These are phyloP conservation scores for Pantherophis guttatus DNA, from an alignment of 2,113 vertebrate species.

Conservation along the genomic window DNA sequence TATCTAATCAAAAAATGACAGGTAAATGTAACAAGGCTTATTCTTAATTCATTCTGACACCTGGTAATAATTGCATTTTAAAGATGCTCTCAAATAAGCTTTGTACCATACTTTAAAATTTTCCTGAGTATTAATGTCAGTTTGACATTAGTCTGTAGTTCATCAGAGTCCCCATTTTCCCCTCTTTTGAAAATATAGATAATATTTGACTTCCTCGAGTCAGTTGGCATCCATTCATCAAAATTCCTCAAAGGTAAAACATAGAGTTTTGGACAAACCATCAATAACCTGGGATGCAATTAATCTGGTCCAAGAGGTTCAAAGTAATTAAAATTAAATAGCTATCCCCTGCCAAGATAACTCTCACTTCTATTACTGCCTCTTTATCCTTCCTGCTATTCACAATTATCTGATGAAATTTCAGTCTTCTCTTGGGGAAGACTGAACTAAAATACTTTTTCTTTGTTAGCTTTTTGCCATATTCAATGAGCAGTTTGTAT, in stretches of 20 bases:
- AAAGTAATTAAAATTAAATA: neutral
- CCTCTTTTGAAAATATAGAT: neutral
- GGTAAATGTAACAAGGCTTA: neutral
- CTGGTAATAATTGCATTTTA: neutral
- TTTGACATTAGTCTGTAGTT: neutral
- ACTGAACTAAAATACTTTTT: neutral
- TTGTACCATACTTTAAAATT: neutral
- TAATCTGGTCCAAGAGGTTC: neutral
- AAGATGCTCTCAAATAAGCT: neutral
- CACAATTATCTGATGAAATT: neutral
- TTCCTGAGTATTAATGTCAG: neutral
- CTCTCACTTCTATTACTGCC: neutral
- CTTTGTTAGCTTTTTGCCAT: neutral
- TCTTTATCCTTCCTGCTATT: neutral
- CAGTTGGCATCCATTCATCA: neutral
- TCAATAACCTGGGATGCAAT: neutral
- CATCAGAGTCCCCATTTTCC: neutral
- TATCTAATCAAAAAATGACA: neutral
- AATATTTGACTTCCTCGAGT: neutral
- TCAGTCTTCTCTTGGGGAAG: neutral
- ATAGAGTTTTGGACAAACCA: neutral
- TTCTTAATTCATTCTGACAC: neutral
- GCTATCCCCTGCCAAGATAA: neutral
- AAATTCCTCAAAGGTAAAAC: neutral
- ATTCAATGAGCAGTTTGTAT: neutral